Conservation (phyloP, 2,797 vertebrate genomes). For the Protonibea diacanthus region DNA sequence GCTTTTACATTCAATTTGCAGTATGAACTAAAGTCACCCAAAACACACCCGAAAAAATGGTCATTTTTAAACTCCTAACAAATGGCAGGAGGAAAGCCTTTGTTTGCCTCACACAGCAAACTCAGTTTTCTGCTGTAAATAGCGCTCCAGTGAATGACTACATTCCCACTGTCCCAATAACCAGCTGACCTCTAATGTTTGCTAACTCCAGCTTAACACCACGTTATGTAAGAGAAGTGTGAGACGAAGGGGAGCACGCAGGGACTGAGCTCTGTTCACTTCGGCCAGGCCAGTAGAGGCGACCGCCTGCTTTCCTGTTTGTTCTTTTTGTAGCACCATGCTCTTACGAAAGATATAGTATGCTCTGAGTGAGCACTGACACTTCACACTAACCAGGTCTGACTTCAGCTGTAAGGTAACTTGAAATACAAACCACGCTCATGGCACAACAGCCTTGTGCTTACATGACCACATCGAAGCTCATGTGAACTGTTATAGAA, state of each 20-base stretch:
- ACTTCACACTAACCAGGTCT: slow-evolving; percentile 58
- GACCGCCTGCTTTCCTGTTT: slow-evolving; percentile 32
- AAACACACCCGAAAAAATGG: not conserved
- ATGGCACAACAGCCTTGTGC: slow-evolving; percentile 40
- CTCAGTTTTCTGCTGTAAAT: slow-evolving; percentile 57
- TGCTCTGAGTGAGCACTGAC: slow-evolving; percentile 47
- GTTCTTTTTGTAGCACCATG: slow-evolving; percentile 33
- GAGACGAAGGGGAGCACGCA: slow-evolving; percentile 31
- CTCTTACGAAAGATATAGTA: slow-evolving; percentile 48
- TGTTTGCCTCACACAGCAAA: slow-evolving; percentile 43
- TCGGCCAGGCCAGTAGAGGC: slow-evolving; percentile 45
- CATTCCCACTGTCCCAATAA: slow-evolving; percentile 75
- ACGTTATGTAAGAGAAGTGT: slow-evolving; percentile 73
- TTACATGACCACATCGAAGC: slow-evolving; percentile 59
- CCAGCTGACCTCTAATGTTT: slow-evolving; percentile 81
- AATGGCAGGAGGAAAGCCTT: slow-evolving; percentile 4
- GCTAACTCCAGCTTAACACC: slow-evolving; percentile 73
- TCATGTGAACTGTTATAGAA: slow-evolving; percentile 65
- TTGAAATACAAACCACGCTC: slow-evolving; percentile 58
- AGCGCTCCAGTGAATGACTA: slow-evolving; percentile 55
- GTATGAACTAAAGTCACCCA: not conserved
- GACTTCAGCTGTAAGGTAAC: slow-evolving; percentile 68
- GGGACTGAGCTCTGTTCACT: slow-evolving; percentile 61
- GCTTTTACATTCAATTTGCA: slow-evolving; percentile 15
- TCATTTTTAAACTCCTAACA: slow-evolving; percentile 5